Evolutionary conservation across 2,797 vertebrate species (phyloP).

Genomic region (Psittacula echo): DNA sequence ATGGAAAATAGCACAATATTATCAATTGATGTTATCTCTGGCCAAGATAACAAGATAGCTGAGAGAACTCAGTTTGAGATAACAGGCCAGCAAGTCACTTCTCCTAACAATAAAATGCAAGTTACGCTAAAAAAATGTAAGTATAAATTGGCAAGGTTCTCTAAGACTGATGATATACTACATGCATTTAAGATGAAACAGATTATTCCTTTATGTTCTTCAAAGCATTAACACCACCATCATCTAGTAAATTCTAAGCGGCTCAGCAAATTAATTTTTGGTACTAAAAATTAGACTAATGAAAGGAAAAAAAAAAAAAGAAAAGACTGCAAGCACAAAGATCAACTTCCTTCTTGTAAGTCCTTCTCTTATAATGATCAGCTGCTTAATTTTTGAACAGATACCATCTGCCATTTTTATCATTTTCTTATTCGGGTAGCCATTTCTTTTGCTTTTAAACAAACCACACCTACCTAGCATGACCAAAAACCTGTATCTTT

Average conservation of each 20-base stretch:
- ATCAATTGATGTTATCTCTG: neutral
- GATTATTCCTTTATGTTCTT: neutral
- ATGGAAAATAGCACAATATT: neutral
- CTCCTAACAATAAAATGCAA: neutral
- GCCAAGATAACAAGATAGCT: neutral
- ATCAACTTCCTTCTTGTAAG: neutral
- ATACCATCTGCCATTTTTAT: neutral
- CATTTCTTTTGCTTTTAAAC: neutral
- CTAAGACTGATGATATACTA: neutral
- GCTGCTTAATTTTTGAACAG: neutral
- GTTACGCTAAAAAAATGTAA: neutral
- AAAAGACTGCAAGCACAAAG: neutral
- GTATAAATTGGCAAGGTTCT: neutral
- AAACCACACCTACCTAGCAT: neutral
- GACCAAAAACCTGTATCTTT: neutral
- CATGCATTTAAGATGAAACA: neutral
- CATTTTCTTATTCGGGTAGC: neutral
- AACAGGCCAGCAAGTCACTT: neutral
- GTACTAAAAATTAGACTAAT: neutral
- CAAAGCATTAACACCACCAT: neutral
- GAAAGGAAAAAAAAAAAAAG: neutral
- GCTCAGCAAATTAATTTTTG: neutral
- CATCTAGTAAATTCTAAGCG: neutral
- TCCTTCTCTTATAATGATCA: neutral
- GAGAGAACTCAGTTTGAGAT: neutral